phyloP scores from a whole-genome alignment of 2,888 invertebrate species.

The Epinotia ramella region DNA sequence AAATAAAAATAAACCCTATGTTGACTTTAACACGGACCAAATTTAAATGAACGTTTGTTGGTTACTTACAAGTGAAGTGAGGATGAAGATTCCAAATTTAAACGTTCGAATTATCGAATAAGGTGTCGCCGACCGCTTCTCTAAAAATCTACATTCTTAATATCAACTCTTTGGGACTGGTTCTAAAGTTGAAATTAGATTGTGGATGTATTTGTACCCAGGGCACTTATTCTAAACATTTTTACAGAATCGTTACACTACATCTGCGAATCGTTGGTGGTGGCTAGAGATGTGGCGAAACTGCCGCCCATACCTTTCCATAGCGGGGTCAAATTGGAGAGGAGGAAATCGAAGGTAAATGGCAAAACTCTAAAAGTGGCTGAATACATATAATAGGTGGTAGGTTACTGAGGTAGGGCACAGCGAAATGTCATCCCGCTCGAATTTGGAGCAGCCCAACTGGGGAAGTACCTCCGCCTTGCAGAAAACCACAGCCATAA shows the following conservation, averaged over 20 bases:
- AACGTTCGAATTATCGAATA: neutral
- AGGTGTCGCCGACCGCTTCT: neutral
- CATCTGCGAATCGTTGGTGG: slow-evolving; percentile 94
- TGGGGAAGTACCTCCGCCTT: too few species aligned
- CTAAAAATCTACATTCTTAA: neutral
- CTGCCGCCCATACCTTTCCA: slow-evolving; percentile 87
- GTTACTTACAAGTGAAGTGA: neutral
- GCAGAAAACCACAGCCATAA: too few species aligned
- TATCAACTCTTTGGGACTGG: neutral
- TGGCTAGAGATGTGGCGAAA: slow-evolving; percentile 91
- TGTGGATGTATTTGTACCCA: neutral
- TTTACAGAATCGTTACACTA: slow-evolving; percentile 94
- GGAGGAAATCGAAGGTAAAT: slow-evolving; percentile 85
- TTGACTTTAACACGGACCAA: neutral
- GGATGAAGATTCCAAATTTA: neutral
- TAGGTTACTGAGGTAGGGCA: too few species aligned
- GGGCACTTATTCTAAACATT: neutral
- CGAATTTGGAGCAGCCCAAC: too few species aligned
- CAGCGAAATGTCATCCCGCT: too few species aligned
- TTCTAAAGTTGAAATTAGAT: neutral
- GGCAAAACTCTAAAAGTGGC: neutral
- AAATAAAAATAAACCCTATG: neutral
- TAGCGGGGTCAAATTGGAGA: slow-evolving; percentile 89
- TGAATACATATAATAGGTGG: too few species aligned
- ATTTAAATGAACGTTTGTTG: neutral